phyloP scores from a whole-genome alignment of 2,113 vertebrate species.

The Tapirus terrestris region DNA sequence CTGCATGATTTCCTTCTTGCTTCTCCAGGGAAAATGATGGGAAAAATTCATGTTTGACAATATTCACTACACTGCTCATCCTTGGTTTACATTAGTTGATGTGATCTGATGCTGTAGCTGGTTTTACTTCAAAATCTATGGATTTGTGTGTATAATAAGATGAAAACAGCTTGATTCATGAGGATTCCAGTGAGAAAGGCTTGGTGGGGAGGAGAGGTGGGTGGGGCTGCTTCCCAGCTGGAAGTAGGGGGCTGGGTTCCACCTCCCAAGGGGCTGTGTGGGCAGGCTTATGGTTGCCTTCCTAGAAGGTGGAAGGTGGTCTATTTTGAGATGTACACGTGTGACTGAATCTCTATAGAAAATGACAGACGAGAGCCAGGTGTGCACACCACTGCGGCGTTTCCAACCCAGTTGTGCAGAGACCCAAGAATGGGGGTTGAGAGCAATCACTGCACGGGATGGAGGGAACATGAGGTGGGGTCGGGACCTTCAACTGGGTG shows the following conservation, averaged over 20 bases:
- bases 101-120: background rate
- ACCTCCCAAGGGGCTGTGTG: background rate
- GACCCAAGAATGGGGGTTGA: background rate
- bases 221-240: background rate
- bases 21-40: background rate
- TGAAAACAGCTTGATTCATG: background rate
- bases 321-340: fast-evolving
- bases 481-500: background rate
- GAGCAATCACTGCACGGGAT: fast-evolving
- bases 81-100: background rate
- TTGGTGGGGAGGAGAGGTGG: background rate
- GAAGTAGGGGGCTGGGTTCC: background rate
- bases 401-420: fast-evolving
- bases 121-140: background rate
- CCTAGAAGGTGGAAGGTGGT: no score
- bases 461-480: fast-evolving
- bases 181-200: background rate
- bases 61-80: no score
- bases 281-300: background rate
- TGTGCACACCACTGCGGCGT: fast-evolving
- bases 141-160: background rate
- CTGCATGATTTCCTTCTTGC: background rate
- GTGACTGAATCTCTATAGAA: background rate
- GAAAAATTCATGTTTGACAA: background rate
- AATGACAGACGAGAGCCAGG: background rate